These are phyloP conservation scores for Leontocebus nigricollis DNA, from an alignment of 2,797 vertebrate species.

Conservation along the genomic window DNA sequence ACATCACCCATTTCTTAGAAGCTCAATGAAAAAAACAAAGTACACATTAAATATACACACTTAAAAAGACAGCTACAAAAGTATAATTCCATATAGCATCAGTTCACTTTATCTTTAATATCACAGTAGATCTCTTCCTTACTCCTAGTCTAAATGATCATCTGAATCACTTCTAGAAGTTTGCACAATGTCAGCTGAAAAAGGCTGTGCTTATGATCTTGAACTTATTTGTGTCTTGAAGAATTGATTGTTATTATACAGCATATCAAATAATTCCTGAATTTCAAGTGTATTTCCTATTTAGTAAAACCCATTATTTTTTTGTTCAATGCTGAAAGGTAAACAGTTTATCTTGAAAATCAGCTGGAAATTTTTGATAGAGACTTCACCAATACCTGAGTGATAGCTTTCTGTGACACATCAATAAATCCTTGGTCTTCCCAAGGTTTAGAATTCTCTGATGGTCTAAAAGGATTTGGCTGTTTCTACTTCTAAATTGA, in stretches of 20 bases:
- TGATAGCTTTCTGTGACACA: not conserved
- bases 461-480: not conserved
- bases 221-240: not conserved
- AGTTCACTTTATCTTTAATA: not conserved
- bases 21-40: not conserved
- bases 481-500: not conserved
- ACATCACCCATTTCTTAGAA: not conserved
- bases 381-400: not conserved
- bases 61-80: not conserved
- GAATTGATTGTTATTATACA: not conserved
- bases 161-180: not conserved
- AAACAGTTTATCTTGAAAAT: conserved; percentile 1
- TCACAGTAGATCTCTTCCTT: not conserved
- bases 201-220: not conserved
- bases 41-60: not conserved
- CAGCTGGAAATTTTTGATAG: not conserved
- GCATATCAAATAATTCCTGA: not conserved
- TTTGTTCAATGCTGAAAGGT: not conserved
- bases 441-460: not conserved
- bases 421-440: not conserved
- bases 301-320: not conserved
- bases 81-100: not conserved
- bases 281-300: not conserved
- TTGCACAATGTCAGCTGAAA: too few species aligned
- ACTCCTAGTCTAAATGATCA: not conserved